A percentile compares a stretch with the other conserved stretches of the same genome.
Evolutionary conservation across 2,888 invertebrate genomes (phyloP).

Genomic region (Lamellibrachia satsuma): DNA sequence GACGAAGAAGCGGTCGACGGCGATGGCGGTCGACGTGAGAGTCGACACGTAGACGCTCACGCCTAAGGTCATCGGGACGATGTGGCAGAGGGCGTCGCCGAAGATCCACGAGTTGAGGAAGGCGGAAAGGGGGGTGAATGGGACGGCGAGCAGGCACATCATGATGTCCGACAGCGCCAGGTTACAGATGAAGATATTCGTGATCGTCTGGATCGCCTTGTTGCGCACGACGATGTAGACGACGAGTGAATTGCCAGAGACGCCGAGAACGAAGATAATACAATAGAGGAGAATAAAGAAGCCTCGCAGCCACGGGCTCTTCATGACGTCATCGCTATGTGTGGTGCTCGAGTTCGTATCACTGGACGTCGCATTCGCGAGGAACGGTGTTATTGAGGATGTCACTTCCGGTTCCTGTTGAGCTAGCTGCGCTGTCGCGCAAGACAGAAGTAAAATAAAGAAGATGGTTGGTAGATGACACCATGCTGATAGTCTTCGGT

Average conservation of each 20-base stretch:
- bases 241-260: slow-evolving; percentile 73
- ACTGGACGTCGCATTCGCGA: neutral
- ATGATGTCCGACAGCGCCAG: slow-evolving; percentile 93
- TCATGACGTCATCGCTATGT: neutral
- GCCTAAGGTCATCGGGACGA: slow-evolving; percentile 84
- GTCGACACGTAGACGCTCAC: slow-evolving; percentile 98
- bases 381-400: neutral
- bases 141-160: slow-evolving; percentile 90
- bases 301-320: slow-evolving; percentile 44
- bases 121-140: slow-evolving; percentile 94
- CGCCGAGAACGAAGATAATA: slow-evolving; percentile 84
- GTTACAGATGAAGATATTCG: slow-evolving; percentile 96
- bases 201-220: slow-evolving; percentile 96
- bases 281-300: slow-evolving; percentile 72
- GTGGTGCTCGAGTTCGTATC: neutral
- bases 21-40: slow-evolving; percentile 94
- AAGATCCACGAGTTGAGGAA: slow-evolving; percentile 92
- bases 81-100: slow-evolving; percentile 87
- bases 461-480: neutral
- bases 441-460: neutral
- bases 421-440: neutral
- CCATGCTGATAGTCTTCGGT: neutral
- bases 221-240: slow-evolving; percentile 93
- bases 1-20: slow-evolving; percentile 95
- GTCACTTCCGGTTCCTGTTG: slow-evolving; percentile 6